Percentiles rank a stretch among this genome's conserved stretches.
phyloP scores from a whole-genome alignment of 2,113 vertebrate genomes.

The Oreochromis aureus region DNA sequence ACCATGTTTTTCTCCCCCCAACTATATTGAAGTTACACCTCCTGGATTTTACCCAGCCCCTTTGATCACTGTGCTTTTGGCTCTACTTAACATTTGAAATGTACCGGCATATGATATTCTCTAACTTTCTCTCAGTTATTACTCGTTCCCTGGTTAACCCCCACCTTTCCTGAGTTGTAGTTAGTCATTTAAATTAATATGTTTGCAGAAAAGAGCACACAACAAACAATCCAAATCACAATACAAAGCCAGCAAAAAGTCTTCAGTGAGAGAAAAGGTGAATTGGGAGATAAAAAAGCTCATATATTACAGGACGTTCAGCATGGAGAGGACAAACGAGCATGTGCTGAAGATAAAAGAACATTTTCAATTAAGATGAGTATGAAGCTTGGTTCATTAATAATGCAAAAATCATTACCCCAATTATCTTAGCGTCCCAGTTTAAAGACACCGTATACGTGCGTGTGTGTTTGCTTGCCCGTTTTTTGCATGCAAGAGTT shows the following conservation, averaged over 20 bases:
- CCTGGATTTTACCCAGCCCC: background rate
- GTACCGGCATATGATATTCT: background rate
- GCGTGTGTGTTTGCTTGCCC: constrained; percentile 13
- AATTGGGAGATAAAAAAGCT: background rate
- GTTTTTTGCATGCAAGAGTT: background rate
- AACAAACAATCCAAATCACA: background rate
- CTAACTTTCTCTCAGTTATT: background rate
- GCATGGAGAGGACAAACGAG: constrained; percentile 31
- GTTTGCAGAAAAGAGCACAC: background rate
- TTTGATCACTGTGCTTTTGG: background rate
- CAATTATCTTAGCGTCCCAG: constrained; percentile 53
- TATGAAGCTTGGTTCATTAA: constrained; percentile 57
- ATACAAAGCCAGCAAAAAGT: background rate
- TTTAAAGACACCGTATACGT: constrained; percentile 30
- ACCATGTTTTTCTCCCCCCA: background rate
- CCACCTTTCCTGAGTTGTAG: background rate
- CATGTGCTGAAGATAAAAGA: constrained; percentile 53
- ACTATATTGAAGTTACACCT: background rate
- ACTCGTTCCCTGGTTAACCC: background rate
- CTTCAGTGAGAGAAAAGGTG: background rate
- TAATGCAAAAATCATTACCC: constrained; percentile 67
- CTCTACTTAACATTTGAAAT: background rate
- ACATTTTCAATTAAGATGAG: constrained; percentile 63
- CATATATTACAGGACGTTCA: background rate
- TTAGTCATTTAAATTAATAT: background rate